Percentiles rank a stretch among this genome's conserved stretches.
These are phyloP conservation scores for Thymelicus acteon DNA, from an alignment of 2,888 invertebrate species.

Conservation along the genomic window DNA sequence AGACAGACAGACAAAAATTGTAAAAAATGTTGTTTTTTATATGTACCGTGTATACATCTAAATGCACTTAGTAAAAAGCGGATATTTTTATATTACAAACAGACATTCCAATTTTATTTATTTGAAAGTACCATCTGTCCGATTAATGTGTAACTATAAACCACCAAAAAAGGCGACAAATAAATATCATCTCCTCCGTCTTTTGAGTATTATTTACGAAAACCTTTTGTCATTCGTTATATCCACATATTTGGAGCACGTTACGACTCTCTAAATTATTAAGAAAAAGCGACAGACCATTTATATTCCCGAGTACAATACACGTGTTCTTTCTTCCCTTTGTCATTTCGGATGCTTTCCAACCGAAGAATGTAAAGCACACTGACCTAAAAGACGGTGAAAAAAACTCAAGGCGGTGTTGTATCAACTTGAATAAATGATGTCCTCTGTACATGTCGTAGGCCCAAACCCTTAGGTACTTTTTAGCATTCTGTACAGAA, in stretches of 20 bases:
- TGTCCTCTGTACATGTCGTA: slow-evolving; percentile 41
- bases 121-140: too few relatives aligned
- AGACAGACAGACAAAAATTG: too few relatives aligned
- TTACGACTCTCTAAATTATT: slow-evolving; percentile 6
- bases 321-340: slow-evolving; percentile 22
- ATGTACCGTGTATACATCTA: too few relatives aligned
- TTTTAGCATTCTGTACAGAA: slow-evolving; percentile 41
- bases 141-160: too few relatives aligned
- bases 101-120: too few relatives aligned
- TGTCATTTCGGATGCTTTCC: slow-evolving; percentile 27
- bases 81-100: too few relatives aligned
- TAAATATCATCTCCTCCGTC: too few relatives aligned
- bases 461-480: slow-evolving; percentile 50
- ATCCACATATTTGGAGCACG: not conserved
- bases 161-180: too few relatives aligned
- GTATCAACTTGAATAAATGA: slow-evolving; percentile 46
- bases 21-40: too few relatives aligned
- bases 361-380: slow-evolving; percentile 31
- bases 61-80: too few relatives aligned
- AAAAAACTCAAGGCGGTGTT: slow-evolving; percentile 28
- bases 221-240: not conserved
- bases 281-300: slow-evolving; percentile 6
- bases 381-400: slow-evolving; percentile 32
- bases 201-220: too few relatives aligned
- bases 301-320: slow-evolving; percentile 8